A percentile compares a stretch with the other conserved stretches of the same genome.
phyloP scores from a whole-genome alignment of 2,113 vertebrate species.

The Cromileptes altivelis region DNA sequence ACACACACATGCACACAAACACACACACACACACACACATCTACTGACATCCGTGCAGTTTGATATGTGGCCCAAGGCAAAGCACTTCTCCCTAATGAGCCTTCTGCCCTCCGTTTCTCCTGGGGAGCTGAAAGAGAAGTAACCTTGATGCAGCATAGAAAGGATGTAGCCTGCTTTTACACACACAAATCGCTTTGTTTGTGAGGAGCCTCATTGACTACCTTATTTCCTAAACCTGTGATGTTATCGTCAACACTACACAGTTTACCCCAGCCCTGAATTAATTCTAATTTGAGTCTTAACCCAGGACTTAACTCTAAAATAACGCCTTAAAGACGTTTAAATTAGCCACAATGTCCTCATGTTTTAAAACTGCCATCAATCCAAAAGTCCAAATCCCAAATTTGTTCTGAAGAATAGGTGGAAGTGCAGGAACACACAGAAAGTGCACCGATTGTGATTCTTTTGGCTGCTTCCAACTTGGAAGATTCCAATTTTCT shows the following conservation, averaged over 20 bases:
- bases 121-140: constrained; percentile 62
- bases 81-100: constrained; percentile 79
- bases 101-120: constrained; percentile 74
- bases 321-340: neutral
- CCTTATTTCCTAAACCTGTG: constrained; percentile 23
- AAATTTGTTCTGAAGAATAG: neutral
- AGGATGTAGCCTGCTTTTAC: constrained; percentile 64
- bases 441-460: too few species aligned
- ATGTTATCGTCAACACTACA: neutral
- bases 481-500: too few species aligned
- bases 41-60: constrained; percentile 57
- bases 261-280: neutral
- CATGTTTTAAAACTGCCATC: neutral
- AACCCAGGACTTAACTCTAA: neutral
- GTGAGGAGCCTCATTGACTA: constrained; percentile 13
- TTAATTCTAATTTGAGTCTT: neutral
- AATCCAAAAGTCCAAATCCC: neutral
- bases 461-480: too few species aligned
- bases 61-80: constrained; percentile 76
- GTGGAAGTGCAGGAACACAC: neutral
- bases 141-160: constrained; percentile 72
- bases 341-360: neutral
- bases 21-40: constrained; percentile 51
- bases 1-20: constrained; percentile 42
- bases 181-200: constrained; percentile 12